Evolutionary conservation across 2,888 invertebrate genomes (phyloP).

Genomic region (Marasmarcha lunaedactyla): DNA sequence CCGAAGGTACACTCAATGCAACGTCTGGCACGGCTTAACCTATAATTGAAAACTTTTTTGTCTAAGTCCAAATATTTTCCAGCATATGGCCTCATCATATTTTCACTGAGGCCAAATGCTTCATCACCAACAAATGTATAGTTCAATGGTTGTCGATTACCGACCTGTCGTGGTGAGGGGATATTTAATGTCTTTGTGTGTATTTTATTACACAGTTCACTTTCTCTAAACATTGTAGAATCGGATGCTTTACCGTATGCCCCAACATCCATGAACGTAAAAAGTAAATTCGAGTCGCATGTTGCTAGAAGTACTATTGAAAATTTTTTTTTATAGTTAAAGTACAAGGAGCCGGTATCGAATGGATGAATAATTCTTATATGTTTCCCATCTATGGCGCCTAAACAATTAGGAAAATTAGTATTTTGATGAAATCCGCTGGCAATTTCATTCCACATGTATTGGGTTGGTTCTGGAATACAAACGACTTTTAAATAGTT

Average conservation of each 20-base stretch:
- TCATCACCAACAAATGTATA: constrained; percentile 12
- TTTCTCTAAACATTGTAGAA: constrained; percentile 18
- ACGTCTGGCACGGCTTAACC: constrained; percentile 3
- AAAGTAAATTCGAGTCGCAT: constrained; percentile 19
- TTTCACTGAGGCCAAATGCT: constrained; percentile 5
- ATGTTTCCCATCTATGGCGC: constrained; percentile 14
- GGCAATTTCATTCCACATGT: background rate
- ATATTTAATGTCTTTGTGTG: constrained; percentile 16
- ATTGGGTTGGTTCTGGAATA: constrained; percentile 5
- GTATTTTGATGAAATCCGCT: constrained; percentile 7
- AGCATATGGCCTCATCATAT: constrained; percentile 6
- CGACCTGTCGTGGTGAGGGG: constrained; percentile 16
- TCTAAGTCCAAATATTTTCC: constrained; percentile 1
- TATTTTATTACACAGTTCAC: constrained; percentile 17
- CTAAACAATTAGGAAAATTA: constrained; percentile 14
- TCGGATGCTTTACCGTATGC: constrained; percentile 18
- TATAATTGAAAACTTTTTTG: constrained; percentile 7
- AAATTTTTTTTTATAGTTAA: constrained; percentile 17
- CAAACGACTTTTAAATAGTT: constrained; percentile 10
- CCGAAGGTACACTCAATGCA: constrained; percentile 1
- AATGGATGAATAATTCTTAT: constrained; percentile 13
- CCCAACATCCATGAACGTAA: constrained; percentile 19
- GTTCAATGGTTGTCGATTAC: constrained; percentile 15
- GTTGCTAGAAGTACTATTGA: constrained; percentile 18
- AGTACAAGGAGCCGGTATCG: constrained; percentile 18